These are phyloP conservation scores for Stylophora pistillata DNA, from an alignment of 64 coral and sea anemone genomes.

Conservation along the genomic window DNA sequence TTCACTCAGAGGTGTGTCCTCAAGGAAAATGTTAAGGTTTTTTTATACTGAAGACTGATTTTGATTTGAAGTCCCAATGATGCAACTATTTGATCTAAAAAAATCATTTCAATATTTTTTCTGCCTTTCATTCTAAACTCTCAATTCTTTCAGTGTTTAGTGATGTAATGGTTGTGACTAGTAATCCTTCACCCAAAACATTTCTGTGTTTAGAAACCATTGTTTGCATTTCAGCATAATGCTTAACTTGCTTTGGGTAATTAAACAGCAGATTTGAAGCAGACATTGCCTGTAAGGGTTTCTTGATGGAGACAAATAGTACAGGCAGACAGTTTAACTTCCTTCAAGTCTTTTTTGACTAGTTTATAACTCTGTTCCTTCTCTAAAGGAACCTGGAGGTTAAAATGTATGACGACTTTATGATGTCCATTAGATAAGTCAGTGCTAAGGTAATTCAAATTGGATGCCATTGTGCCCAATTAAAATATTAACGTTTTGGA, in stretches of 20 bases:
- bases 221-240: neutral
- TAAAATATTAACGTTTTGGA: neutral
- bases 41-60: no score
- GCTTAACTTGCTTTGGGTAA: no score
- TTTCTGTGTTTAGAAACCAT: neutral
- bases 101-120: neutral
- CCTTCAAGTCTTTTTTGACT: neutral
- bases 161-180: neutral
- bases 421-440: neutral
- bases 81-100: no score
- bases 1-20: no score
- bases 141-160: constrained; percentile 4
- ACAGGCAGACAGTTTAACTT: neutral
- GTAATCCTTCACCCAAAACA: constrained; percentile 20
- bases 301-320: no score
- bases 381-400: neutral
- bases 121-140: neutral
- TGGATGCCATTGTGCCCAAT: neutral
- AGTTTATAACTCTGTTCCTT: no score
- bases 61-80: no score
- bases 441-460: neutral
- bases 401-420: constrained; percentile 48
- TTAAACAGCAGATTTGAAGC: no score
- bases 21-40: no score
- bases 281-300: no score